A percentile compares a stretch with the other conserved stretches of the same genome.
These are phyloP conservation scores for Margarornis squamiger DNA, from an alignment of 2,797 vertebrate genomes.

Conservation along the genomic window DNA sequence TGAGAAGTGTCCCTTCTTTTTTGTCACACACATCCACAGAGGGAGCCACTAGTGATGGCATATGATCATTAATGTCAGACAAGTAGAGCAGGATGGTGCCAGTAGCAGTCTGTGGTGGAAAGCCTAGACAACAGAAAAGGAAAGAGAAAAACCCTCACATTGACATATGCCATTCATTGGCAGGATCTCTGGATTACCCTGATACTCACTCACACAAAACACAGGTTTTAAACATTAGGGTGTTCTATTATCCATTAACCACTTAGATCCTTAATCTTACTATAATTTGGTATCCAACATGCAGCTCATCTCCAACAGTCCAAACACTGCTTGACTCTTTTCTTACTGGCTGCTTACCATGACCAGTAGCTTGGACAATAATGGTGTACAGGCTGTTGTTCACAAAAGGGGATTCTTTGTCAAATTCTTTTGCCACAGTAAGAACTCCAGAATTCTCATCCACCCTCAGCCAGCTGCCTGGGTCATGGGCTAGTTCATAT, in stretches of 20 bases:
- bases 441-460: constrained; percentile 79
- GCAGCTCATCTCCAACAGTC: neutral
- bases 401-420: constrained; percentile 80
- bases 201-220: neutral
- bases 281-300: neutral
- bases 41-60: neutral
- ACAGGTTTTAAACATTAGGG: neutral
- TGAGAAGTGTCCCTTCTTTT: neutral
- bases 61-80: neutral
- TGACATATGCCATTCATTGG: neutral
- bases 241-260: neutral
- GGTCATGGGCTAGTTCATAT: neutral
- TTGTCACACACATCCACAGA: neutral
- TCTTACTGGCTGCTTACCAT: neutral
- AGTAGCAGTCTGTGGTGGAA: neutral
- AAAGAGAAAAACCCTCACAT: neutral
- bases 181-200: neutral
- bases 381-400: constrained; percentile 75
- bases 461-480: constrained; percentile 73
- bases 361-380: constrained; percentile 9
- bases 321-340: neutral
- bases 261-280: neutral
- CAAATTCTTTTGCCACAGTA: constrained; percentile 73
- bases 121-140: neutral
- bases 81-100: neutral